Base-by-base conservation (phyloP, 2,113 vertebrate genomes). In the Pica pica region DNA sequence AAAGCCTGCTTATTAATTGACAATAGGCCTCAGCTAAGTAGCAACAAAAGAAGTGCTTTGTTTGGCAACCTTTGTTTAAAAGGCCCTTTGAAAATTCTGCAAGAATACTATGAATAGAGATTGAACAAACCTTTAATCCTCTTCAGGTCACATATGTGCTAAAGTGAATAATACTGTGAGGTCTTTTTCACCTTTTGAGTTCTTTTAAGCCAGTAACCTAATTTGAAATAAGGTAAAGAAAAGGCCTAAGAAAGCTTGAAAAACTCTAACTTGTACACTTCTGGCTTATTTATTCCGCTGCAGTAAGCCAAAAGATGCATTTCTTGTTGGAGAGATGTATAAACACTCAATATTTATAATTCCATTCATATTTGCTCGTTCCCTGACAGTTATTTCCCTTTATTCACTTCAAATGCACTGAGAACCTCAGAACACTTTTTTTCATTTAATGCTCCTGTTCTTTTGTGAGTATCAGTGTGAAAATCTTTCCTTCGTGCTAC, bases 401-500 rank as follows among this genome's bases (percentile, higher is more conserved):
- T 89, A 80, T 89, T 93, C 75, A 79, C 67, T 80, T 94, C 75
- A 93, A 94, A 56, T 86, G 71, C 87, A 63, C 65, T 67, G 90
- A 85, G 84, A 73, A 91, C 64, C 42, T 79, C 16, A 16, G 83
- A 95, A 78, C 69, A 17, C 42, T 75, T 75, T 50, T 85, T 87
- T 77, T 67, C 60, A 69, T 88, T 90, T 95, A 95, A 90, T 87
- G 86, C 53, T 83, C 39, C 55, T 46, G 75, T 83, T 77, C 93
- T 90, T 82, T 96, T 94, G 95, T 85, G 97, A 97, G 95, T 96
- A 97, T 98, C 97, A 94, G 96, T 98, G 97, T 98, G 98, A 97
- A 98, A 98, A 97, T 94, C 97, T 97, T 96, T 96, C 98, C 98
- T 98, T 98, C 98, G 95, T 97, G 97, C 98, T 93, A 94, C 87